These are phyloP conservation scores for Tinea trinotella DNA, from an alignment of 2,888 invertebrate genomes.

Conservation along the genomic window DNA sequence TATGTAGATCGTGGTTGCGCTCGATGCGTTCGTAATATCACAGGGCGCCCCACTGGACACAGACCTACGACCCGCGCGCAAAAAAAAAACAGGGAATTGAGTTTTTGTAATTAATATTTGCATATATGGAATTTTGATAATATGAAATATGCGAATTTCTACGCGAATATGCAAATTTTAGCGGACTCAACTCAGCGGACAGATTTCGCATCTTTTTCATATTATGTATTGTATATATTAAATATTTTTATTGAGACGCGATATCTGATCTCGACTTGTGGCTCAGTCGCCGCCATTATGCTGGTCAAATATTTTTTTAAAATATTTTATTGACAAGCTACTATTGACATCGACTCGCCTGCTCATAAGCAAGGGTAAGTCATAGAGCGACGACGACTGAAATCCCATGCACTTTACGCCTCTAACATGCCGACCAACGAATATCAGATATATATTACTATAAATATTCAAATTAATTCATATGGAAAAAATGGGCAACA, in stretches of 20 bases:
- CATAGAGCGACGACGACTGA: no score
- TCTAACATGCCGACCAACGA: no score
- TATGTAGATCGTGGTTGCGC: constrained; percentile 9
- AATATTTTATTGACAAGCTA: no score
- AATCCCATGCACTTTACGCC: no score
- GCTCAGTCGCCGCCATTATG: no score
- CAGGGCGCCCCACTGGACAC: constrained; percentile 4
- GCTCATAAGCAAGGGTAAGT: no score
- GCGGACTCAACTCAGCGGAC: background rate
- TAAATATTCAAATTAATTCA: background rate
- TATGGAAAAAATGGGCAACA: background rate
- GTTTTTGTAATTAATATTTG: background rate
- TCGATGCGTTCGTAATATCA: constrained; percentile 8
- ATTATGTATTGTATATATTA: background rate
- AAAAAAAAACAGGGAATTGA: background rate
- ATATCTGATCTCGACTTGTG: no score
- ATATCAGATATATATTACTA: background rate
- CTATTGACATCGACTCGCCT: no score
- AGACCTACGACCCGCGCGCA: background rate
- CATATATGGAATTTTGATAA: background rate
- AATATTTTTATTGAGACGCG: no score
- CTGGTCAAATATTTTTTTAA: no score
- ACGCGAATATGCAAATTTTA: background rate
- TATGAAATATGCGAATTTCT: background rate
- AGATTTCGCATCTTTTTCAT: background rate